Percentiles rank a stretch among this genome's conserved stretches.
Evolutionary conservation across 2,888 invertebrate genomes (phyloP).

Genomic region (Machimus atricapillus): DNA sequence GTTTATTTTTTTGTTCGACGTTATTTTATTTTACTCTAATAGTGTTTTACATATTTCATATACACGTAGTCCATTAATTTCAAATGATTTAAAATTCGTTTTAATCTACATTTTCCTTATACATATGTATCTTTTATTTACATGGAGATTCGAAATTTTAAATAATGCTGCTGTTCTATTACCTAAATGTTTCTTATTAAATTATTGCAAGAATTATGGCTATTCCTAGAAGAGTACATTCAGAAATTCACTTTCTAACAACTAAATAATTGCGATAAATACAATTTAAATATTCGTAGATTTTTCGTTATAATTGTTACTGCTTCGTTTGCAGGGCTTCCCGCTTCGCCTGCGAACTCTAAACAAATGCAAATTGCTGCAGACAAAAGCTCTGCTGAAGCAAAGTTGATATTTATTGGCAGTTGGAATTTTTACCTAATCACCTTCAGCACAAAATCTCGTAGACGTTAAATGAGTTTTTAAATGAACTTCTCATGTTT

Average conservation of each 20-base stretch:
- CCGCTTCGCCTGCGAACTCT: not conserved
- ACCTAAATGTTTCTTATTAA: not conserved
- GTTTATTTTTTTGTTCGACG: not conserved
- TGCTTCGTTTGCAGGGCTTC: not conserved
- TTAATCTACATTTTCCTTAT: not conserved
- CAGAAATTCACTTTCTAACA: not conserved
- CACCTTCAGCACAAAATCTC: not conserved
- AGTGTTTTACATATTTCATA: not conserved
- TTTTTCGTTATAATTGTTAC: not conserved
- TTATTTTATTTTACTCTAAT: not conserved
- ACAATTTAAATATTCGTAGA: not conserved
- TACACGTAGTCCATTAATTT: not conserved
- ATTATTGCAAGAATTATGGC: constrained; percentile 28
- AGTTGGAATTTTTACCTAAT: not conserved
- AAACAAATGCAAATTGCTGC: not conserved
- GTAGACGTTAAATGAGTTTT: not conserved
- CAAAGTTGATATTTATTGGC: not conserved
- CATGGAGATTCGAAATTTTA: not conserved
- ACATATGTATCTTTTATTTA: not conserved
- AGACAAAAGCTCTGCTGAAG: not conserved
- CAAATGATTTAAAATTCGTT: not conserved
- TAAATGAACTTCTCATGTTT: not conserved
- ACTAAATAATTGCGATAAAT: not conserved
- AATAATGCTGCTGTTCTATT: not conserved
- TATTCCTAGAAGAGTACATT: not conserved